Evolutionary conservation across 2,797 vertebrate genomes (phyloP).

Genomic region (Cossypha dichroa): DNA sequence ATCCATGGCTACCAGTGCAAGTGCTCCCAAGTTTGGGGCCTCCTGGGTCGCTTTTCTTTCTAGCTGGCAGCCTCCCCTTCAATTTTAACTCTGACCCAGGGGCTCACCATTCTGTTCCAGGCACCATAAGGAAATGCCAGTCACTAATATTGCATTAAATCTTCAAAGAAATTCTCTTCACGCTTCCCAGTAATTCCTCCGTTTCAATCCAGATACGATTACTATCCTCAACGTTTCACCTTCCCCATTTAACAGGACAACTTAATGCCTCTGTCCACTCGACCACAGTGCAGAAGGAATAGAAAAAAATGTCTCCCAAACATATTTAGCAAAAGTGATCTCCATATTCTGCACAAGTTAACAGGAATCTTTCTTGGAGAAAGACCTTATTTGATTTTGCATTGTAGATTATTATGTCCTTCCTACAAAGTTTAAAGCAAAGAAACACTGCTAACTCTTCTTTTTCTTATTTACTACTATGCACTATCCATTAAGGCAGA

Average conservation of each 20-base stretch:
- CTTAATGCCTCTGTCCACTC: background rate
- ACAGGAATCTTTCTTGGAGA: background rate
- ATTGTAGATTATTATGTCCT: background rate
- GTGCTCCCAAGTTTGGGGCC: background rate
- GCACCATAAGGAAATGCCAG: background rate
- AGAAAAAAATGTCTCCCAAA: background rate
- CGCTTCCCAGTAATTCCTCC: background rate
- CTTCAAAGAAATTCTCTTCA: background rate
- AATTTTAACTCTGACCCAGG: background rate
- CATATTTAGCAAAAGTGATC: background rate
- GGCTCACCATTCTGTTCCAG: background rate
- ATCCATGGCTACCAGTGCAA: background rate
- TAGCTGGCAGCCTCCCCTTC: background rate
- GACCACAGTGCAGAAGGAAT: background rate
- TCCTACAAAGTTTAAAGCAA: background rate
- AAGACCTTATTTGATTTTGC: background rate
- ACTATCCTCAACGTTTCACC: background rate
- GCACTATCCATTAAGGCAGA: background rate
- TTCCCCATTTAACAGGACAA: background rate
- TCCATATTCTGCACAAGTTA: background rate
- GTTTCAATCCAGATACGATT: accelerated
- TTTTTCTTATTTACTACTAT: background rate
- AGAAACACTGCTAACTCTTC: background rate
- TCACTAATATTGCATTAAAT: background rate
- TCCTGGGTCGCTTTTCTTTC: background rate